Conservation (phyloP, 2,113 vertebrate species). For the Alexandromys fortis region DNA sequence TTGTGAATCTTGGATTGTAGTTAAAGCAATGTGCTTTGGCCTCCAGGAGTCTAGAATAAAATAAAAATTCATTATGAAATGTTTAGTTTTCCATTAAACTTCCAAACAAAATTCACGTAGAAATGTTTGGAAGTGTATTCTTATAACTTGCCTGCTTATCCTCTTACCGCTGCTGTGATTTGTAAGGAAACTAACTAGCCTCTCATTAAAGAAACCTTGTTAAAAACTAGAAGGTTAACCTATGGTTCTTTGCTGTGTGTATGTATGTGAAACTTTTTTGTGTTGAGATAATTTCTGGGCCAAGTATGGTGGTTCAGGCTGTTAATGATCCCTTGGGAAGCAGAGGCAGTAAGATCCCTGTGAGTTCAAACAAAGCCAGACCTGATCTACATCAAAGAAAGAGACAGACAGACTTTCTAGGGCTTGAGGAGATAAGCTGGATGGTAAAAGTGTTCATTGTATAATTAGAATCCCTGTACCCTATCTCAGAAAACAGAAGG, state of each 20-base stretch:
- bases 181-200: constrained; percentile 1
- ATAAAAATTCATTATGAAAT: not conserved
- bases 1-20: not conserved
- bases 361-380: not conserved
- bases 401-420: not conserved
- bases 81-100: not conserved
- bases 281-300: not conserved
- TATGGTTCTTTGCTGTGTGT: not conserved
- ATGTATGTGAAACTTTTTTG: not conserved
- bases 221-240: constrained; percentile 16
- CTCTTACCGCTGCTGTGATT: not conserved
- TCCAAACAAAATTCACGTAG: not conserved
- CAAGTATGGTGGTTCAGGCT: not conserved
- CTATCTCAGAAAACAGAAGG: not conserved
- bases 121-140: constrained; percentile 6
- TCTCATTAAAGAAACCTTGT: not conserved
- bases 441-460: not conserved
- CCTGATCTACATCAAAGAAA: not conserved
- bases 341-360: not conserved
- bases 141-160: not conserved
- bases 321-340: not conserved
- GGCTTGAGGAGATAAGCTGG: no score
- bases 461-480: not conserved
- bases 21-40: not conserved
- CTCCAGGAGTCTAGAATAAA: not conserved